Evolutionary conservation across 2,113 vertebrate genomes (phyloP).

Genomic region (Ceyx margarethae): DNA sequence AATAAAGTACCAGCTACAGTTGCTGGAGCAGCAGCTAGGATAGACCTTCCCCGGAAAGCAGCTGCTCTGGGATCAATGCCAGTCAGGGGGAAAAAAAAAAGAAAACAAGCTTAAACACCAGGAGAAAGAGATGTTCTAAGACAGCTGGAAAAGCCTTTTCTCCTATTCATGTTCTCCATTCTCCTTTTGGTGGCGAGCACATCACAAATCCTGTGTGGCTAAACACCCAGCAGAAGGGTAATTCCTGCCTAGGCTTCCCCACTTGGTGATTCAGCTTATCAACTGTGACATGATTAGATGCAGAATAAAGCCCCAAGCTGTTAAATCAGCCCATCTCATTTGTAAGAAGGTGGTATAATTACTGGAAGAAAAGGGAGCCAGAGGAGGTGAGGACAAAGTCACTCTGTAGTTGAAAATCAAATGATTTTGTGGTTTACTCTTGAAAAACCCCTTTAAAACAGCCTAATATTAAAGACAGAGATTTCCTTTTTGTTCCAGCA

Average conservation of each 20-base stretch:
- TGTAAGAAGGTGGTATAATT: not conserved
- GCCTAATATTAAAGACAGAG: not conserved
- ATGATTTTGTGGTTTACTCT: too few species aligned
- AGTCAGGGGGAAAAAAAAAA: not conserved
- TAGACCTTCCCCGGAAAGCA: not conserved
- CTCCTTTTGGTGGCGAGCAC: not conserved
- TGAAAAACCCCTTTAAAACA: not conserved
- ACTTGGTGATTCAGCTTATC: not conserved
- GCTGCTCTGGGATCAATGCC: constrained; percentile 20
- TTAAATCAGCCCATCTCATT: not conserved
- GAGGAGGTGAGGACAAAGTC: not conserved
- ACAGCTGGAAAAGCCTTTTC: constrained; percentile 30
- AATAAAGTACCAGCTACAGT: constrained; percentile 16
- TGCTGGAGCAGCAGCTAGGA: not conserved
- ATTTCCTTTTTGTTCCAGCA: not conserved
- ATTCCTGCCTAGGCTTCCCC: not conserved
- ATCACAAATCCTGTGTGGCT: not conserved
- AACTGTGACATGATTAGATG: not conserved
- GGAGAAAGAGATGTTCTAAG: not conserved
- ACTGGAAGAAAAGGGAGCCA: not conserved
- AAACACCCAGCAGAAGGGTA: not conserved
- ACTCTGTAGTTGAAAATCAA: not conserved
- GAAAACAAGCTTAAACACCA: not conserved
- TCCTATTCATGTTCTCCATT: not conserved
- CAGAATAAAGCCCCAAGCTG: not conserved